Percentiles rank a stretch among this genome's conserved stretches.
Evolutionary conservation across 2,888 invertebrate genomes (phyloP).

Genomic region (Nasonovia ribisnigri): DNA sequence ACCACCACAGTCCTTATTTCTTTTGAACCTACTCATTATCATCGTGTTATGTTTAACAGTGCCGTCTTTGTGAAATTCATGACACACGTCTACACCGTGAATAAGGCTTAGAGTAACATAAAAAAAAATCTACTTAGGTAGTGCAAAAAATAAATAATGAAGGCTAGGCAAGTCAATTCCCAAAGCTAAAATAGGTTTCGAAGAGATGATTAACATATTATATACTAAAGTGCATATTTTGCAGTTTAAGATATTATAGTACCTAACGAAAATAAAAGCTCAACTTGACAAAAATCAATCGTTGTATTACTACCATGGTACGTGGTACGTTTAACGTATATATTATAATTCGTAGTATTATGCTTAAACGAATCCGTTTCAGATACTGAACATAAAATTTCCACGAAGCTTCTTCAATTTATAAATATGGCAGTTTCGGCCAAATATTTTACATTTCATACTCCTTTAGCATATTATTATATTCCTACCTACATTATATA

Average conservation of each 20-base stretch:
- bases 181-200: not conserved
- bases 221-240: not conserved
- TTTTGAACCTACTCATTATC: conserved; percentile 20
- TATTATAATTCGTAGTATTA: conserved; percentile 3
- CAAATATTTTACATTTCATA: not conserved
- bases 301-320: not conserved
- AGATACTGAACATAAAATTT: not conserved
- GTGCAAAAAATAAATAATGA: not conserved
- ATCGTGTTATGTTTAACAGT: no score
- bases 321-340: not conserved
- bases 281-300: not conserved
- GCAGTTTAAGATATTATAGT: not conserved
- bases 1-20: not conserved
- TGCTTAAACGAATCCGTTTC: not conserved
- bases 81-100: not conserved
- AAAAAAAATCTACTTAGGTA: not conserved
- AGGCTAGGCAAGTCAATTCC: not conserved
- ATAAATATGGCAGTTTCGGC: not conserved
- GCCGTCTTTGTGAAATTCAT: not conserved
- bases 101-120: not conserved
- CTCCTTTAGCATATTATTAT: not conserved
- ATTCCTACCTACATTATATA: not conserved
- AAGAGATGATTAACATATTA: not conserved
- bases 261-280: not conserved
- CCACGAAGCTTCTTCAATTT: not conserved